phyloP scores from a whole-genome alignment of 2,888 invertebrate species.

The Deroplatys truncata region DNA sequence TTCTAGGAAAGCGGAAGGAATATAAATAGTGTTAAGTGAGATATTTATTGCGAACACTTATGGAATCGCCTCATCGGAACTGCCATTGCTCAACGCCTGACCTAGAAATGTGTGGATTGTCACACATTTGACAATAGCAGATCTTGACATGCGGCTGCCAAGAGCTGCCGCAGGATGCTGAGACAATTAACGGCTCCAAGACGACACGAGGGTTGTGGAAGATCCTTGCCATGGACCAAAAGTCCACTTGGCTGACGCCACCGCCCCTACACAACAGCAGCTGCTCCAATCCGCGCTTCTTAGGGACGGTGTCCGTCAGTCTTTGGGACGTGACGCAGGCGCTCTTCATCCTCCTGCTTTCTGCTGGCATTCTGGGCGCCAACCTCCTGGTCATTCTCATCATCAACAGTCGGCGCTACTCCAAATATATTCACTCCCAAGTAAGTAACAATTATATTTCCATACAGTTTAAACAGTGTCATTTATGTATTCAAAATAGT shows the following conservation, averaged over 20 bases:
- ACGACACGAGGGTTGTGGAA: neutral
- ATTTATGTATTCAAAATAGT: no score
- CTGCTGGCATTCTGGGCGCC: slow-evolving; percentile 73
- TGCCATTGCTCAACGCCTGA: neutral
- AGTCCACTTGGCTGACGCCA: slow-evolving; percentile 58
- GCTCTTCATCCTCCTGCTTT: slow-evolving; percentile 68
- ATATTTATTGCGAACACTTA: neutral
- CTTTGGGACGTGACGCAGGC: slow-evolving; percentile 73
- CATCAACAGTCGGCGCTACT: slow-evolving; percentile 76
- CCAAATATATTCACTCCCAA: slow-evolving; percentile 84
- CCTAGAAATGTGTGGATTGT: neutral
- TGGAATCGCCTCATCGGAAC: neutral
- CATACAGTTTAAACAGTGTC: neutral
- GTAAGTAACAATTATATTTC: slow-evolving; percentile 45
- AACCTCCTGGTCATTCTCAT: slow-evolving; percentile 78
- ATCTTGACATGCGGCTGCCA: neutral
- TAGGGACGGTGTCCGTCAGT: slow-evolving; percentile 48
- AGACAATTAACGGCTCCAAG: neutral
- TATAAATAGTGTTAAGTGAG: no score
- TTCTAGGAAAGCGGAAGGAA: no score
- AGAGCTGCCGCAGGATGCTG: neutral
- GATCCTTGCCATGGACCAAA: slow-evolving; percentile 22
- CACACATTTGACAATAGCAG: neutral
- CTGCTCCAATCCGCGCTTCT: slow-evolving; percentile 67
- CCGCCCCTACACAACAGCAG: slow-evolving; percentile 79